These are phyloP conservation scores for Protonibea diacanthus DNA, from an alignment of 2,797 vertebrate genomes.

Conservation along the genomic window DNA sequence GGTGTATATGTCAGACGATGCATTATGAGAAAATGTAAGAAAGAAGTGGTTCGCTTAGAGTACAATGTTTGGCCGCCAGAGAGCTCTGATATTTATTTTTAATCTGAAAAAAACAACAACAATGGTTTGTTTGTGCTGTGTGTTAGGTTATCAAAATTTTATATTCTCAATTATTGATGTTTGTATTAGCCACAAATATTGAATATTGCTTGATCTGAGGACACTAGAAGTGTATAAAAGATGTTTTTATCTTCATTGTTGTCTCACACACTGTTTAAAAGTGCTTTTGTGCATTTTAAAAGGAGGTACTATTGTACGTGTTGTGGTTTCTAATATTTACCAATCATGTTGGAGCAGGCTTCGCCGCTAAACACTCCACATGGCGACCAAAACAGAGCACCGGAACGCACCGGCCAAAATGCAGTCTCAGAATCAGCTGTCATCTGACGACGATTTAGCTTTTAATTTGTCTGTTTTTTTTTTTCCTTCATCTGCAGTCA, in stretches of 20 bases:
- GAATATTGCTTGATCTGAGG: neutral
- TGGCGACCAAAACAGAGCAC: too few relatives aligned
- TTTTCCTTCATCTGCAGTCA: too few relatives aligned
- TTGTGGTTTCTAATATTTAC: too few relatives aligned
- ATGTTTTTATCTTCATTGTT: neutral
- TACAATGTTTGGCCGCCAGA: neutral
- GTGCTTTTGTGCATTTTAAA: neutral
- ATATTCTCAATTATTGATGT: constrained; percentile 11
- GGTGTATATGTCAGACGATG: neutral
- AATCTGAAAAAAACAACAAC: neutral
- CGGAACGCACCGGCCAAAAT: too few relatives aligned
- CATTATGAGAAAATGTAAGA: neutral
- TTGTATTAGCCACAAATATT: neutral
- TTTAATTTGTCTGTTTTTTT: too few relatives aligned
- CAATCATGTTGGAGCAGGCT: too few relatives aligned
- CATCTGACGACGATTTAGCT: too few relatives aligned
- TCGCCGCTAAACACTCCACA: too few relatives aligned
- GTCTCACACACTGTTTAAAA: neutral
- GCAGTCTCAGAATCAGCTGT: too few relatives aligned
- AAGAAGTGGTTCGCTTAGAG: neutral
- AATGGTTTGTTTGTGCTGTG: neutral
- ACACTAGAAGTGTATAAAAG: neutral
- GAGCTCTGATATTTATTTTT: neutral
- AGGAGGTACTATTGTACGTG: too few relatives aligned
- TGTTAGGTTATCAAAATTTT: neutral